phyloP scores from a whole-genome alignment of 2,113 vertebrate genomes.

The Brachyistius frenatus region DNA sequence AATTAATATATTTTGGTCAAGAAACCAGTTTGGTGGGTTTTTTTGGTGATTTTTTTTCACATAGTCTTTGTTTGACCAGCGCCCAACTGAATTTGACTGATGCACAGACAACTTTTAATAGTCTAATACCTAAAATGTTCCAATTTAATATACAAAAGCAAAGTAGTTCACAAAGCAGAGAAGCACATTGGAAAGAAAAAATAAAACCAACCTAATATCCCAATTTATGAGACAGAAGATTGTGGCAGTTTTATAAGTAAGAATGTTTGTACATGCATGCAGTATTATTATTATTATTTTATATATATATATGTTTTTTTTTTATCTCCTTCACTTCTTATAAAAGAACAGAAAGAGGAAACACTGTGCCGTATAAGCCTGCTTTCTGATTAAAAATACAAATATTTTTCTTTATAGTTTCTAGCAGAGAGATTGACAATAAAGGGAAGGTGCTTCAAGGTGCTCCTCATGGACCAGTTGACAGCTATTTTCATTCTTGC shows the following conservation, averaged over 20 bases:
- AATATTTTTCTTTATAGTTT: slow-evolving; percentile 45
- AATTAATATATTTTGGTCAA: neutral
- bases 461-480: slow-evolving; percentile 63
- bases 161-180: too few species aligned
- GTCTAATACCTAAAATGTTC: neutral
- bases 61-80: too few species aligned
- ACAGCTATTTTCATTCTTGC: slow-evolving; percentile 71
- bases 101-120: neutral
- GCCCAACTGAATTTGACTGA: neutral
- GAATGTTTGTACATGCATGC: slow-evolving; percentile 12
- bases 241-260: neutral
- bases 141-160: neutral
- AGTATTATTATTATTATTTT: neutral
- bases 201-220: slow-evolving; percentile 10
- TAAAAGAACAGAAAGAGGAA: slow-evolving; percentile 6
- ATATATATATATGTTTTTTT: slow-evolving; percentile 22
- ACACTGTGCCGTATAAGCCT: slow-evolving; percentile 17
- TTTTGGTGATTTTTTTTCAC: neutral
- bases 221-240: neutral
- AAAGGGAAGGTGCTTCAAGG: slow-evolving; percentile 41
- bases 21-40: neutral
- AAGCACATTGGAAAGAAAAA: too few species aligned
- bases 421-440: slow-evolving; percentile 38
- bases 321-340: slow-evolving; percentile 37
- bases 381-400: slow-evolving; percentile 43